A percentile compares a stretch with the other conserved stretches of the same genome.
Evolutionary conservation across 2,888 invertebrate species (phyloP).

Genomic region (Xestia ashworthii): DNA sequence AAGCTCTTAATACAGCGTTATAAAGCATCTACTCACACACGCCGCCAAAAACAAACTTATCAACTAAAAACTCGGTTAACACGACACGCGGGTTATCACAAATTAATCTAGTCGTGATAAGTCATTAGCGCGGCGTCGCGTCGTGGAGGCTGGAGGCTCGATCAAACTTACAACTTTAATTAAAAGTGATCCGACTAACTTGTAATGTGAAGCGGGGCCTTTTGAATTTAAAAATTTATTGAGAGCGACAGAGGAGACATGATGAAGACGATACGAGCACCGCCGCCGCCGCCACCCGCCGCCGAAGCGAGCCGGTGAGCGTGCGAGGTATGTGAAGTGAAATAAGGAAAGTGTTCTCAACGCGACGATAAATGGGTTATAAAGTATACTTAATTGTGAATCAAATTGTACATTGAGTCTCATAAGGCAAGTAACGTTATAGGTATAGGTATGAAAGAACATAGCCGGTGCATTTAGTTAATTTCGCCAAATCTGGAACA

Average conservation of each 20-base stretch:
- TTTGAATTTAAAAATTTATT: constrained; percentile 68
- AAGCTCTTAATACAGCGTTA: constrained; percentile 20
- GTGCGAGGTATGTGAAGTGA: constrained; percentile 10
- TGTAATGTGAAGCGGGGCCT: constrained; percentile 62
- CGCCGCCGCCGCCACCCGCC: no score
- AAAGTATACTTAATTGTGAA: constrained; percentile 28
- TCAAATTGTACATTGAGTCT: background rate
- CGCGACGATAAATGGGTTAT: constrained; percentile 4
- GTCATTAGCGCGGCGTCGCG: constrained; percentile 57
- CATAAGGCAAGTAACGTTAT: background rate
- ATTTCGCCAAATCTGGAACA: background rate
- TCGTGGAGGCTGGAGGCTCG: constrained; percentile 41
- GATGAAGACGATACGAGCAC: constrained; percentile 35
- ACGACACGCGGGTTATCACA: constrained; percentile 59
- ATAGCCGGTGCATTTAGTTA: background rate
- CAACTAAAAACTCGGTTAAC: constrained; percentile 51
- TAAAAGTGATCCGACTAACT: constrained; percentile 64
- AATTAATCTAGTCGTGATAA: constrained; percentile 68
- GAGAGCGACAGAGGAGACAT: constrained; percentile 39
- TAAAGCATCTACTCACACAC: constrained; percentile 3
- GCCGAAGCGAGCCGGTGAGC: background rate
- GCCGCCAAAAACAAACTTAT: constrained; percentile 23
- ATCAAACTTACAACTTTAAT: constrained; percentile 69
- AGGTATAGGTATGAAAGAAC: background rate
- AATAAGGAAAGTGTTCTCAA: constrained; percentile 25